A percentile compares a stretch with the other conserved stretches of the same genome.
Conservation (phyloP, 1,140 invertebrate genomes). For the Rhynchophorus ferrugineus region DNA sequence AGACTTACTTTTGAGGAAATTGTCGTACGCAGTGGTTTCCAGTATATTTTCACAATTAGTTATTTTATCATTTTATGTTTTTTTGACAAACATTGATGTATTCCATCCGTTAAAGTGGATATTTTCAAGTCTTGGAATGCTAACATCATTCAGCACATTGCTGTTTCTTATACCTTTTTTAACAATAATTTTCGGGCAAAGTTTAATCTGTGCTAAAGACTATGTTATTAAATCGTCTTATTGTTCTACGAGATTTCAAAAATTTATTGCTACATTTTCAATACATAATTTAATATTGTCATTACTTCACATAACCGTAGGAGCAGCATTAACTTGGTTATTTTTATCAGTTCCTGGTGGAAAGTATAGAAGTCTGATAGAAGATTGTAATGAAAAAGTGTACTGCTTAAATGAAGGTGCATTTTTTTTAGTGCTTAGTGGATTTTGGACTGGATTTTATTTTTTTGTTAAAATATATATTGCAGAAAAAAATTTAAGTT, state of each 20-base stretch:
- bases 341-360: slow-evolving; percentile 53
- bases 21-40: slow-evolving; percentile 42
- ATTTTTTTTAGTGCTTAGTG: slow-evolving; percentile 55
- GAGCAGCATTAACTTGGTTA: slow-evolving; percentile 52
- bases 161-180: slow-evolving; percentile 48
- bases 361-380: slow-evolving; percentile 44
- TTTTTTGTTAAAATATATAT: slow-evolving; percentile 53
- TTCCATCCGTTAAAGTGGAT: slow-evolving; percentile 48
- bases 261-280: slow-evolving; percentile 52
- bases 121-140: slow-evolving; percentile 39
- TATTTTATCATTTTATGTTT: slow-evolving; percentile 45
- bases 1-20: slow-evolving; percentile 42
- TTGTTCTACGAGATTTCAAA: slow-evolving; percentile 52
- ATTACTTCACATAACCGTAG: slow-evolving; percentile 49
- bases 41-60: slow-evolving; percentile 47
- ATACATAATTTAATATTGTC: slow-evolving; percentile 51
- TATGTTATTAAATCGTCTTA: slow-evolving; percentile 47
- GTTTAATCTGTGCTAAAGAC: slow-evolving; percentile 52
- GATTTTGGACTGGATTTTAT: slow-evolving; percentile 61
- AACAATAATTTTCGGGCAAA: slow-evolving; percentile 47
- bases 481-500: slow-evolving; percentile 49
- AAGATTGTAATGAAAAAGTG: slow-evolving; percentile 28
- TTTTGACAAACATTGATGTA: slow-evolving; percentile 47
- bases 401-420: slow-evolving; percentile 48
- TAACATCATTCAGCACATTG: slow-evolving; percentile 49